Base-by-base conservation (phyloP, 1,140 invertebrate genomes). In the Bemisia tabaci region DNA sequence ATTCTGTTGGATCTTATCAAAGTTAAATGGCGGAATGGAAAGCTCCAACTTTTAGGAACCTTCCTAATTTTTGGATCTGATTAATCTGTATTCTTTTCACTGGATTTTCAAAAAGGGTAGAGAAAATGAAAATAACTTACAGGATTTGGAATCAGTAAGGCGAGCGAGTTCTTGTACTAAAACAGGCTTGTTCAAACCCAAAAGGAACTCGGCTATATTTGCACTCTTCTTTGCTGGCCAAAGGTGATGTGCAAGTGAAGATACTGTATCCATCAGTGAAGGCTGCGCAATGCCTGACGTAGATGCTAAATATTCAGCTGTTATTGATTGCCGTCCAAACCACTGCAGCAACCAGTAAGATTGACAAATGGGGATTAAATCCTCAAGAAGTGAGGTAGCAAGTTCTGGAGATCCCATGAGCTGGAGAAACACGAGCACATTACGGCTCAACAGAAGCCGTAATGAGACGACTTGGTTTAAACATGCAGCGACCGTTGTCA, bases 221-320 rank as follows among this genome's bases (percentile, higher is more conserved):
- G 1, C n/a, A 25, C 64, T 65, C 17, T 65, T 65, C n/a, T 33
- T 48, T 24, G 59, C 12, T 24, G 64, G 33, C 64, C 64, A 65
- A 5, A 48, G 17, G 17, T 48, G 33, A 48, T 48, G 33, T 9
- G 33, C 33, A 9, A 48, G 33, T 17, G 33, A 48, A 48, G 33
- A 48, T 9, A 48, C 33, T 17, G 33, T 48, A 17, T 48, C 33
- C 33, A 48, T 48, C 17, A 48, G 17, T 9, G 33, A 48, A 17
- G 33, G 33, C 33, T 48, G 33, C 33, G 33, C 33, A 9, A 48
- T 48, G 5, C 33, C 33, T 48, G 5, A 5, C 5, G 33, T 48
- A 5, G 17, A 48, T 9, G 33, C 33, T 9, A 48, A 17, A 48
- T 48, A 48, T 9, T 48, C 33, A 5, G 33, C 33, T 48, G 33